A percentile compares a stretch with the other conserved stretches of the same genome.
Conservation (phyloP, 2,888 invertebrate genomes). For the Ormyrus nitidulus region DNA sequence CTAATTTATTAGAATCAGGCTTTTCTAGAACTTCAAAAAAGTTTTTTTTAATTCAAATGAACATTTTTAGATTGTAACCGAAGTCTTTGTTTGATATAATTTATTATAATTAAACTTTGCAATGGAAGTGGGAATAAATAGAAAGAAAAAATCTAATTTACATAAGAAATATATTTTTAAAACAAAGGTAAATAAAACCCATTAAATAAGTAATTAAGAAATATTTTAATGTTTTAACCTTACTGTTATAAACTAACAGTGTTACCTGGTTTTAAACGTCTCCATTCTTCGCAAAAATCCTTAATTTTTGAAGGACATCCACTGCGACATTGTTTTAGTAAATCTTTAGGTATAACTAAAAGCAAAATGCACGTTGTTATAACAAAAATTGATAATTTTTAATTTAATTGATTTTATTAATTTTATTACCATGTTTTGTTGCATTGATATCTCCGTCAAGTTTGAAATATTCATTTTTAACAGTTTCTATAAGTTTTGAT, state of each 20-base stretch:
- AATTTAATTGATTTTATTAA: not conserved
- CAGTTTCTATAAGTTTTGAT: conserved; percentile 63
- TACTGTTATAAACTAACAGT: conserved; percentile 1
- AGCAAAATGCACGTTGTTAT: not conserved
- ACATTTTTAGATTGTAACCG: not conserved
- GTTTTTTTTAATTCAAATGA: not conserved
- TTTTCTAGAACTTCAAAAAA: no score
- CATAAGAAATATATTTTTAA: not conserved
- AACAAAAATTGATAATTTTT: conserved; percentile 28
- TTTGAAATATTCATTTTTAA: conserved; percentile 62
- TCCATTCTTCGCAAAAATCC: conserved; percentile 64
- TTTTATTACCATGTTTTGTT: conserved; percentile 62
- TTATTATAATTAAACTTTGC: not conserved
- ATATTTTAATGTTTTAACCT: not conserved
- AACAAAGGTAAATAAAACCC: not conserved
- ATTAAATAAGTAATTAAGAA: not conserved
- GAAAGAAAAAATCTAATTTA: no score
- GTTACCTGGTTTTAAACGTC: conserved; percentile 51
- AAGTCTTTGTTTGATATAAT: not conserved
- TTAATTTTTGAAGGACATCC: conserved; percentile 68
- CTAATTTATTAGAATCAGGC: not conserved
- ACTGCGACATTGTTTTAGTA: conserved; percentile 62
- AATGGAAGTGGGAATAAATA: not conserved
- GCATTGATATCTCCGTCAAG: conserved; percentile 65
- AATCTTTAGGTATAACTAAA: conserved; percentile 64